Evolutionary conservation across 2,113 vertebrate species (phyloP).

Genomic region (Oncorhynchus mykiss): DNA sequence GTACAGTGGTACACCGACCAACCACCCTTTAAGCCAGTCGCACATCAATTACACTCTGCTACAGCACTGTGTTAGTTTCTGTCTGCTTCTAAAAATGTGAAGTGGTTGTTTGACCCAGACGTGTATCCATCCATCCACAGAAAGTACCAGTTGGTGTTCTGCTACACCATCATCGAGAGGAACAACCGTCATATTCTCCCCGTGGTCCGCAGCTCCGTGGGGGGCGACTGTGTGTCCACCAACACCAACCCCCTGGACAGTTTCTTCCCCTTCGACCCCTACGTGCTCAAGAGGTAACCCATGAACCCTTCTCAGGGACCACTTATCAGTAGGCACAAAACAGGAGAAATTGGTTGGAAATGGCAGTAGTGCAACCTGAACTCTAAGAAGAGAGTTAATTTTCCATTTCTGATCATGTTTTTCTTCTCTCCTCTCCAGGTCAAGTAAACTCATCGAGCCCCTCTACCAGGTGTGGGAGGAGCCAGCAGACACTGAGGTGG

Average conservation of each 20-base stretch:
- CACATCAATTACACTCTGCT: no score
- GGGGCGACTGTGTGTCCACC: constrained; percentile 78
- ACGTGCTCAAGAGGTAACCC: constrained; percentile 86
- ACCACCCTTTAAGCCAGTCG: no score
- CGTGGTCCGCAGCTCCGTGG: constrained; percentile 77
- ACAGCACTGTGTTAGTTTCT: no score
- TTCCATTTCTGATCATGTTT: neutral
- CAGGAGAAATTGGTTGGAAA: no score
- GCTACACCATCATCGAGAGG: constrained; percentile 94
- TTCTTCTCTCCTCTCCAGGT: constrained; percentile 67
- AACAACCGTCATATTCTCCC: constrained; percentile 87
- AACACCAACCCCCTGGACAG: constrained; percentile 92
- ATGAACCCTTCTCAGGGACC: no score
- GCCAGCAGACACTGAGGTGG: constrained; percentile 73
- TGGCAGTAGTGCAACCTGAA: no score
- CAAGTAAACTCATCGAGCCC: constrained; percentile 83
- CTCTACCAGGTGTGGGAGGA: constrained; percentile 94
- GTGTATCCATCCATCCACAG: constrained; percentile 61
- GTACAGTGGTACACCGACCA: constrained; percentile 58
- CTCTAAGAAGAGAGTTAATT: no score
- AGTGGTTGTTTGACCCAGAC: neutral
- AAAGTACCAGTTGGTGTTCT: constrained; percentile 96
- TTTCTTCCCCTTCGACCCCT: constrained; percentile 97
- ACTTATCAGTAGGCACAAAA: no score
- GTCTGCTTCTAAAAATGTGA: no score